Base-by-base conservation (phyloP, 2,797 vertebrate genomes). In the Bryconaethiops microstoma region DNA sequence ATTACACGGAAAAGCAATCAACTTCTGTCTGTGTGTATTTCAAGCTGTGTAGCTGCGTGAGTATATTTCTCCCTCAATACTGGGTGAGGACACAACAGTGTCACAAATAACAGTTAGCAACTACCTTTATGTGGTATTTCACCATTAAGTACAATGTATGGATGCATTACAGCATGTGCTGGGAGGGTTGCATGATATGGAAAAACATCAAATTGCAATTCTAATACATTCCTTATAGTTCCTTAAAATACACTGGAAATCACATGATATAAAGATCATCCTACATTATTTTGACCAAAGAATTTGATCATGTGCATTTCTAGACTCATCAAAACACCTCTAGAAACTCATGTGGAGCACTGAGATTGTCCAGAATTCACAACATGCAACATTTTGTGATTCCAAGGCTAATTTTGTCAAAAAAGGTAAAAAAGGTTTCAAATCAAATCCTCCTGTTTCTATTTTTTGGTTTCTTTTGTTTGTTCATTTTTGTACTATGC, bases 1-100 rank as follows among this genome's bases (percentile, higher is more conserved):
- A 83, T 87, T 84, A 88, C 80, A 86, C 21, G 80, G 19, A 85
- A 72, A 74, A 55, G 59, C 78, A 75, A 70, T 54, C n/a, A 57
- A 57, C 39, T 69, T 64, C 77, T 67, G 60, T 74, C 63, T 78
- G 60, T 23, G 55, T 21, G 55, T 55, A 60, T 16, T 60, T 70
- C 55, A 54, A 71, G 14, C 25, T 74, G 19, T 60, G 54, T 39
- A 74, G 74, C 67, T 55, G 29, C 29, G 16, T 63, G 57, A 63
- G 45, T 73, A 23, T 35, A 60, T 29, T 9, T 59, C 35, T 59
- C 16, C 35, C 54, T 59, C 35, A 73, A 40, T 35, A 40, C 54
- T 57, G 1, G 9, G 52, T 21, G 39, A 59, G n/a, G 55, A 74
- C 13, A 60, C 9, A 60, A 21, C 39, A 23, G 7, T 45, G 35